A percentile compares a stretch with the other conserved stretches of the same genome.
Evolutionary conservation across 2,113 vertebrate genomes (phyloP).

Genomic region (Oceanites oceanicus): DNA sequence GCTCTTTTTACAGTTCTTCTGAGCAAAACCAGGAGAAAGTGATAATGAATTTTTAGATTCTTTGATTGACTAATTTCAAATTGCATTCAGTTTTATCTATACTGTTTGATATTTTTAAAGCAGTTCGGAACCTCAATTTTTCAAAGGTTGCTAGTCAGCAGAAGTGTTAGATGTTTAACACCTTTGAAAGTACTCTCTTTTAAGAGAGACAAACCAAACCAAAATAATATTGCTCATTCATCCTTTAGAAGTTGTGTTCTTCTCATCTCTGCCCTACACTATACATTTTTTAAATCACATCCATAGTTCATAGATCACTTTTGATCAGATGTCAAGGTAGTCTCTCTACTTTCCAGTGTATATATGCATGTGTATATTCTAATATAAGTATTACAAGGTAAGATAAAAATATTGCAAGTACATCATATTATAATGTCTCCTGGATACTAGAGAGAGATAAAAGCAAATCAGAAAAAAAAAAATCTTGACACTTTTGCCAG

Average conservation of each 20-base stretch:
- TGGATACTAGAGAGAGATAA: background rate
- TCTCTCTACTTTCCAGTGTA: background rate
- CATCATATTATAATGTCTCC: background rate
- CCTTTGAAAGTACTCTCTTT: constrained; percentile 31
- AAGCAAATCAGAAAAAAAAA: background rate
- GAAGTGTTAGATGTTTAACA: constrained; percentile 19
- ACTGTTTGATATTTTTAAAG: constrained; percentile 45
- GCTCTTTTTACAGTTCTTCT: background rate
- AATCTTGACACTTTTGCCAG: background rate
- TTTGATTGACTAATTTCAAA: constrained; percentile 24
- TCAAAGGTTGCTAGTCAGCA: constrained; percentile 17
- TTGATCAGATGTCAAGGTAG: background rate
- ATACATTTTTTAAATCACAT: background rate
- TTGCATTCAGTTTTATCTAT: constrained; percentile 36
- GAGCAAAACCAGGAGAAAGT: constrained; percentile 1
- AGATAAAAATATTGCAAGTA: background rate
- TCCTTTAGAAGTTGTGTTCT: background rate
- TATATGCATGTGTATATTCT: background rate
- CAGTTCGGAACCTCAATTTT: background rate
- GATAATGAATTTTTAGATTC: constrained; percentile 35
- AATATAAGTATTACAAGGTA: background rate
- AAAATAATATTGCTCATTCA: constrained; percentile 32
- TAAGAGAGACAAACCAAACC: background rate
- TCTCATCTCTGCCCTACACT: background rate
- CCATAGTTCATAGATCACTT: background rate